phyloP scores from a whole-genome alignment of 2,113 vertebrate genomes.

The Equus przewalskii region DNA sequence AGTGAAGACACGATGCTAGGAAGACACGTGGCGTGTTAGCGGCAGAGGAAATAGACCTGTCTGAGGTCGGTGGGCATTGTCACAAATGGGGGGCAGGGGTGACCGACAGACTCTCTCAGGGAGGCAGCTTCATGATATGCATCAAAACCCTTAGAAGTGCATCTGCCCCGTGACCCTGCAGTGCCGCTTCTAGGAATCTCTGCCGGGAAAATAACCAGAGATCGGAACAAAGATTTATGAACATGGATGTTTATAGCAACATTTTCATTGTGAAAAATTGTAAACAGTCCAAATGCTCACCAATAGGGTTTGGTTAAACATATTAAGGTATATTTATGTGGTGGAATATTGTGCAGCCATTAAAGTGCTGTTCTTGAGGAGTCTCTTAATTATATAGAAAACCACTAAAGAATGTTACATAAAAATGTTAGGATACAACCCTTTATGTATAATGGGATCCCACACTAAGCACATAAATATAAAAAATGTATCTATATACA shows the following conservation, averaged over 20 bases:
- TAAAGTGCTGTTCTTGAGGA: constrained; percentile 40
- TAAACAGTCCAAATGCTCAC: constrained; percentile 73
- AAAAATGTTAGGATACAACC: background rate
- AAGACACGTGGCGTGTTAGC: background rate
- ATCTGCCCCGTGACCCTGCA: background rate
- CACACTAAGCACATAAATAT: background rate
- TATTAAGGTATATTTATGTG: constrained; percentile 78
- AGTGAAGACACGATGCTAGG: background rate
- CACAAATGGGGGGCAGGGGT: no score
- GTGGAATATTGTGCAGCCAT: constrained; percentile 35
- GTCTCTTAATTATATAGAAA: constrained; percentile 51
- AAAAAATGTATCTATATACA: background rate
- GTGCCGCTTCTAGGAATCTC: constrained; percentile 69
- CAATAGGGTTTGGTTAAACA: constrained; percentile 66
- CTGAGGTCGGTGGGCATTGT: background rate
- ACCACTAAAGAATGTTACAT: background rate
- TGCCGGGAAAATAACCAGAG: constrained; percentile 78
- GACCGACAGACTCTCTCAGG: background rate
- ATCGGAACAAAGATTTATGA: constrained; percentile 75
- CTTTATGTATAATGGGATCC: background rate
- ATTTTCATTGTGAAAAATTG: constrained; percentile 81
- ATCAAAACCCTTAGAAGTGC: background rate
- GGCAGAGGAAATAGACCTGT: background rate
- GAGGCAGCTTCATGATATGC: background rate
- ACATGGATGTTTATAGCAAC: constrained; percentile 73